Evolutionary conservation across 2,113 vertebrate species (phyloP).

Genomic region (Meles meles): DNA sequence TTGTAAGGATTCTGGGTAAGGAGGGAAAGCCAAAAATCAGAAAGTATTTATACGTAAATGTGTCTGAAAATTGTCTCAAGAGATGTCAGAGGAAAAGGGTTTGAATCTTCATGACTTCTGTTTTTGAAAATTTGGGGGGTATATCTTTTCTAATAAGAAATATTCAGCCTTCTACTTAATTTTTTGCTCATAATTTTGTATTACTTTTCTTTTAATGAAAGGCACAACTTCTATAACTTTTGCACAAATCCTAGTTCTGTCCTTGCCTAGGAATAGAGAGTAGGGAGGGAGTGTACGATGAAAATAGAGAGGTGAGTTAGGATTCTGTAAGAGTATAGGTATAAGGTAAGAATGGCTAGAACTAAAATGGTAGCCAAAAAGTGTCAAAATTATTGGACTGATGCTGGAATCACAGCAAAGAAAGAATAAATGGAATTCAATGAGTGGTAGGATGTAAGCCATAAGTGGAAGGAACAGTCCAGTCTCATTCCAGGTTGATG

Average conservation of each 20-base stretch:
- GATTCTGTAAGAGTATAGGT: not conserved
- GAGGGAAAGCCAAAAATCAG: not conserved
- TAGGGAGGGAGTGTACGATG: not conserved
- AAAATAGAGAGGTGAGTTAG: not conserved
- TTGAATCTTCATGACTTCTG: not conserved
- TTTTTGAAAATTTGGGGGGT: not conserved
- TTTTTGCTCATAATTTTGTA: not conserved
- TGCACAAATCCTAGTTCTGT: not conserved
- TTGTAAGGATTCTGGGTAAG: not conserved
- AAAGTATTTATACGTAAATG: not conserved
- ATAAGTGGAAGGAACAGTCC: not conserved
- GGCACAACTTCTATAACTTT: not conserved
- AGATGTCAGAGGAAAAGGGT: not conserved
- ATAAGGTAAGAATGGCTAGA: not conserved
- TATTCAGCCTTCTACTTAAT: not conserved
- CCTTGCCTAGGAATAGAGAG: not conserved
- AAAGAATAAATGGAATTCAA: not conserved
- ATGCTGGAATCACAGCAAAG: not conserved
- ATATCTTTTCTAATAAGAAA: not conserved
- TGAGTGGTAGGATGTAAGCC: not conserved
- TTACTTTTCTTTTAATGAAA: not conserved
- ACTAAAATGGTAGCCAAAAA: not conserved
- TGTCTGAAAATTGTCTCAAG: not conserved
- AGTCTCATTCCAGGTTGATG: not conserved
- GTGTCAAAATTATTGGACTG: not conserved